phyloP scores from a whole-genome alignment of 2,888 invertebrate genomes.

The Enchytraeus crypticus region DNA sequence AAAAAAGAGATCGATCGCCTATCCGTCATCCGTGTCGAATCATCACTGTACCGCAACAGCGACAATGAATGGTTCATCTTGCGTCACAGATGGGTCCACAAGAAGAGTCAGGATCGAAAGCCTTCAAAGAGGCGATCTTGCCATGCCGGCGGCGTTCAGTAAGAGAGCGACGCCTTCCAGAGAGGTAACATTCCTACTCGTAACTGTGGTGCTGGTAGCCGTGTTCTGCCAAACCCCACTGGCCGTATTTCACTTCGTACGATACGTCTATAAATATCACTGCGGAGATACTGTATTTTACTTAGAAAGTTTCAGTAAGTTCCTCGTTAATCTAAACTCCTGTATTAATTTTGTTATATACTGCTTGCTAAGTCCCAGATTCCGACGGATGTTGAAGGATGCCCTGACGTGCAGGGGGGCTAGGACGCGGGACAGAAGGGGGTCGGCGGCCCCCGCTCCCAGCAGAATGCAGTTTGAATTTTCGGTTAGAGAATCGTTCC shows the following conservation, averaged over 20 bases:
- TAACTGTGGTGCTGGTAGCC: conserved; percentile 26
- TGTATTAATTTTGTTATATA: conserved; percentile 28
- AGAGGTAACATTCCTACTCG: conserved; percentile 23
- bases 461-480: background rate
- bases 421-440: background rate
- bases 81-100: background rate
- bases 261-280: conserved; percentile 13
- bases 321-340: conserved; percentile 27
- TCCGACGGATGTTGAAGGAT: conserved; percentile 19
- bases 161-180: conserved; percentile 9
- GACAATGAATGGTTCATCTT: background rate
- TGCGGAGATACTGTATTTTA: conserved; percentile 27
- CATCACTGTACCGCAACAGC: background rate
- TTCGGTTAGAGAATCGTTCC: background rate
- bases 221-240: conserved; percentile 28
- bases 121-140: background rate
- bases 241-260: conserved; percentile 27
- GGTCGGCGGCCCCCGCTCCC: background rate
- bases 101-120: background rate
- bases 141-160: conserved; percentile 1
- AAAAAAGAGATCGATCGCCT: background rate
- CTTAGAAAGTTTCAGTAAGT: conserved; percentile 28
- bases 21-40: no score
- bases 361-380: conserved; percentile 25
- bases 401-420: conserved; percentile 13